Base-by-base conservation (phyloP, 2,113 vertebrate species). In the Piaya cayana region DNA sequence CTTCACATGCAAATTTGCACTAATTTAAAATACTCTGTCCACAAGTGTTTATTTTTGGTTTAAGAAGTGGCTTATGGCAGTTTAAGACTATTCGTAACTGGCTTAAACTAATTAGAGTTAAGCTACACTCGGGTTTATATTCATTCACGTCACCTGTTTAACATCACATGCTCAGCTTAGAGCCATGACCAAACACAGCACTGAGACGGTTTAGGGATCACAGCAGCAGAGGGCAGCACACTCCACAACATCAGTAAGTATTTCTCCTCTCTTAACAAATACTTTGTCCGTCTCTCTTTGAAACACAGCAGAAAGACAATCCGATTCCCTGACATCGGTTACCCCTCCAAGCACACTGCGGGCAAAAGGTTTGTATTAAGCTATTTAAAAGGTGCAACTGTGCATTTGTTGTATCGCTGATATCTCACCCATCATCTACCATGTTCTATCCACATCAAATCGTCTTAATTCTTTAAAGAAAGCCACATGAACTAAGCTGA, bases 221-320 rank as follows among this genome's bases (percentile, higher is more conserved):
- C 69, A 93, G 88, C 96, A 95, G 92, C 92, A 97, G 97, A 96
- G 96, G 97, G 97, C 97, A 96, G 93, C 82, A 95, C 55, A 96
- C 6, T 62, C 93, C 92, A 72, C 5, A 5, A 58, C 82, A 96
- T 45, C 7, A 3, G 26, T 3, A 0, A 9, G 8, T 1, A 6
- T 34, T 71, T 12, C 53, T 43, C 23, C 1, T 12, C 22, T n/a
- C 16, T 18, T 53, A 0, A 17, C 52, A 82, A 62, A 9, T 21
- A 15, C n/a, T 74, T 43, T 59, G 5, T 26, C 5, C 14, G 17
- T 80, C 65, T 80, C 55, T n/a, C 4, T 63, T 11, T 14, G 43
- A 90, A 83, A n/a, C 0, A 4, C 7, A 80, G 53, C 45, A 67
- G 39, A 53, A 85, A 52, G 30, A 29, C 27, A 16, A 47, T 18